Conservation (phyloP, 2,797 vertebrate genomes). For the Nyctalus aviator region DNA sequence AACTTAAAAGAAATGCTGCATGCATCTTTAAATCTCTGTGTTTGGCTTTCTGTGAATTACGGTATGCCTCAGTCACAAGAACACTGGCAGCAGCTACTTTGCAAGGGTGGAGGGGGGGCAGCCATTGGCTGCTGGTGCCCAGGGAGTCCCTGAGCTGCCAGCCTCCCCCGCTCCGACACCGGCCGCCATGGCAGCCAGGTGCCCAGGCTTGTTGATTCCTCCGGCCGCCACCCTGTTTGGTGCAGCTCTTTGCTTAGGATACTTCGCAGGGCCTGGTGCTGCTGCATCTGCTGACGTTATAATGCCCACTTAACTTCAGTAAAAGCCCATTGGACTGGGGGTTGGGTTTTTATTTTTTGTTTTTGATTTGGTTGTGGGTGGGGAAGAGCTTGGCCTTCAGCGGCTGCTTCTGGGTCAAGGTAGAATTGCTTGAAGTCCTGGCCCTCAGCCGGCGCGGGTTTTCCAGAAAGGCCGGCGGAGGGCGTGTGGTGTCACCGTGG, state of each 20-base stretch:
- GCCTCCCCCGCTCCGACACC: not conserved
- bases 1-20: slow-evolving; percentile 50
- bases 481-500: not conserved
- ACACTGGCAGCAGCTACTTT: not conserved
- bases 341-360: not conserved
- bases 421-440: slow-evolving; percentile 12
- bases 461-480: slow-evolving; percentile 10
- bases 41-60: slow-evolving; percentile 40
- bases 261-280: slow-evolving; percentile 57
- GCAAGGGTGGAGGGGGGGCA: not conserved
- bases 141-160: not conserved
- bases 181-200: slow-evolving; percentile 57
- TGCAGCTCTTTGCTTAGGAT: slow-evolving; percentile 58
- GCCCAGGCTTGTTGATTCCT: slow-evolving; percentile 55
- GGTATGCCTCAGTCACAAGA: not conserved
- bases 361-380: not conserved
- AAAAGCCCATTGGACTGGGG: slow-evolving; percentile 10
- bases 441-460: not conserved
- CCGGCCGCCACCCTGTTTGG: slow-evolving; percentile 64
- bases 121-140: slow-evolving; percentile 2
- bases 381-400: slow-evolving; percentile 47
- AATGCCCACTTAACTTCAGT: slow-evolving; percentile 47
- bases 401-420: not conserved
- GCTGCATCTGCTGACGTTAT: slow-evolving; percentile 46
- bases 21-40: not conserved